phyloP scores from a whole-genome alignment of 2,113 vertebrate genomes.

The Lates calcarifer region DNA sequence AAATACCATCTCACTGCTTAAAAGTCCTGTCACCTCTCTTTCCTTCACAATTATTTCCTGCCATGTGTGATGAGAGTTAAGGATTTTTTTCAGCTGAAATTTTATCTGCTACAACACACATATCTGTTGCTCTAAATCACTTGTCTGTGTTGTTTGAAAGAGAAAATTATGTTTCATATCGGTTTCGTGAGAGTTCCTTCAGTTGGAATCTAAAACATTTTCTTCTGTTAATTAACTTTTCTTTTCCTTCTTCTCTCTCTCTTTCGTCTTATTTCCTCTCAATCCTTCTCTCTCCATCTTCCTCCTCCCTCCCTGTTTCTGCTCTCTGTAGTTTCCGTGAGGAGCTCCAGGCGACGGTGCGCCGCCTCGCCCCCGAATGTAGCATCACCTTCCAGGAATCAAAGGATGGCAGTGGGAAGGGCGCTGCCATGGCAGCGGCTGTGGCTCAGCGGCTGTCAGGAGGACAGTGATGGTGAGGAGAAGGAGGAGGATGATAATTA shows the following conservation, averaged over 20 bases:
- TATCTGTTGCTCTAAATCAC: no score
- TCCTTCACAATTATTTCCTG: not conserved
- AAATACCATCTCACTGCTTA: not conserved
- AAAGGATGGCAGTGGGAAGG: conserved; percentile 90
- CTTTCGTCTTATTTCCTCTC: not conserved
- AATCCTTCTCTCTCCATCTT: not conserved
- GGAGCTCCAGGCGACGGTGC: conserved; percentile 78
- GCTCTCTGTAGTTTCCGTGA: conserved; percentile 84
- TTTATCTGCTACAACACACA: no score
- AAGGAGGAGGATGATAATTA: conserved; percentile 38
- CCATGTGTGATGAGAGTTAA: not conserved
- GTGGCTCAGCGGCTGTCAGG: conserved; percentile 81
- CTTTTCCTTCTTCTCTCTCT: not conserved
- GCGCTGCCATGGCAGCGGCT: conserved; percentile 89
- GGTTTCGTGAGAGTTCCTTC: no score
- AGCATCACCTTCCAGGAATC: conserved; percentile 86
- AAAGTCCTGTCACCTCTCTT: not conserved
- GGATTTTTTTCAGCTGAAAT: no score
- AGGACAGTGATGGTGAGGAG: conserved; percentile 64
- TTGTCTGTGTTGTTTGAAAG: no score
- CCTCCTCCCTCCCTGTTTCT: no score
- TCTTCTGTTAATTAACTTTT: no score
- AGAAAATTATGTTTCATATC: no score
- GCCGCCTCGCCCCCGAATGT: conserved; percentile 86
- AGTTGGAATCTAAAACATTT: no score